phyloP scores from a whole-genome alignment of 2,888 invertebrate genomes.

The Cryptocephalus moraei region DNA sequence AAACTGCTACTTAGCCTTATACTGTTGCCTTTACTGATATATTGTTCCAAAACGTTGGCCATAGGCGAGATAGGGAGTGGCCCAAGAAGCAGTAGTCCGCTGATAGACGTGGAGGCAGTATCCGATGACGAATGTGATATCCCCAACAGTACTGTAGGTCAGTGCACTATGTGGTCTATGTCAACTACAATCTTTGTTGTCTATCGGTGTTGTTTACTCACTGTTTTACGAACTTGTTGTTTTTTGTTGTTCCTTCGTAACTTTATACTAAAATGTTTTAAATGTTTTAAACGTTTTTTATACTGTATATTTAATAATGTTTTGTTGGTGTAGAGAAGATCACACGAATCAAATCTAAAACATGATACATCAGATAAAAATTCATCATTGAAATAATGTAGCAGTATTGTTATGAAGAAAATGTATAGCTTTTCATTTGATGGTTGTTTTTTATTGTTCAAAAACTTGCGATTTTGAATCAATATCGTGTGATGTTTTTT shows the following conservation, averaged over 20 bases:
- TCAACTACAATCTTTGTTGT: conserved; percentile 23
- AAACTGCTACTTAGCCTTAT: no score
- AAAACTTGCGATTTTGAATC: no score
- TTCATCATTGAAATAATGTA: no score
- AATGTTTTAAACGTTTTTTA: neutral
- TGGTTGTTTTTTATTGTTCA: no score
- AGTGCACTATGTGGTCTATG: conserved; percentile 36
- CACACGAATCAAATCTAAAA: no score
- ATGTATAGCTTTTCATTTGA: no score
- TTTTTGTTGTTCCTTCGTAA: conserved; percentile 22
- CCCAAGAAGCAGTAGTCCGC: conserved; percentile 50
- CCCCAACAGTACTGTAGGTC: conserved; percentile 46
- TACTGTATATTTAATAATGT: neutral
- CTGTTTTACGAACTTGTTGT: conserved; percentile 24
- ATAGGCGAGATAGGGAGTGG: conserved; percentile 54
- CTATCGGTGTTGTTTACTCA: conserved; percentile 36
- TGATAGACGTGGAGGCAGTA: conserved; percentile 57
- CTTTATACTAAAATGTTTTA: no score
- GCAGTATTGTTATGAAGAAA: no score
- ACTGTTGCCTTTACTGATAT: neutral
- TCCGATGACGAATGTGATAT: conserved; percentile 47
- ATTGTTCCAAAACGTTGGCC: neutral
- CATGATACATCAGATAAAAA: no score
- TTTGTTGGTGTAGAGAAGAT: no score
- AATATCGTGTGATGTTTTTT: no score